phyloP scores from a whole-genome alignment of 2,113 vertebrate genomes.

The Bucco capensis region DNA sequence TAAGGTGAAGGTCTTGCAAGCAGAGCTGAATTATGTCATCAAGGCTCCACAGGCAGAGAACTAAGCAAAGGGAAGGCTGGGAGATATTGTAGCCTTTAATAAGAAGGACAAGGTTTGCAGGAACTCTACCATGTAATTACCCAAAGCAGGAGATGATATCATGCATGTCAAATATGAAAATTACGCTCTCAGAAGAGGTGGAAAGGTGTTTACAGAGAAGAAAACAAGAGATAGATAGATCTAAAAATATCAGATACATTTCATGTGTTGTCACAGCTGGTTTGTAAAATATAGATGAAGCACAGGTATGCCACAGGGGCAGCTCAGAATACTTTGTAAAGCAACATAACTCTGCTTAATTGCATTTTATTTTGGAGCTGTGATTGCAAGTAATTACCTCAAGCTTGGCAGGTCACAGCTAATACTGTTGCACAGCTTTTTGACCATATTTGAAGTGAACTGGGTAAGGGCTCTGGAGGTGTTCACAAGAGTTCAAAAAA shows the following conservation, averaged over 20 bases:
- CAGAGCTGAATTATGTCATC: constrained; percentile 68
- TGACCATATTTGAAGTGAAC: background rate
- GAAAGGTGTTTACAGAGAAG: background rate
- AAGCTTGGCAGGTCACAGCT: background rate
- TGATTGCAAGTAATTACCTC: background rate
- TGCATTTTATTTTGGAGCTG: background rate
- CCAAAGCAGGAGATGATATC: constrained; percentile 33
- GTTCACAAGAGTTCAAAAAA: background rate
- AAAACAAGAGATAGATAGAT: background rate
- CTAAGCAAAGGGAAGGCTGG: constrained; percentile 33
- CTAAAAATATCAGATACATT: constrained; percentile 18
- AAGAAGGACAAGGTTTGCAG: constrained; percentile 41
- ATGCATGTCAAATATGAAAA: constrained; percentile 64
- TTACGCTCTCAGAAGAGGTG: constrained; percentile 28
- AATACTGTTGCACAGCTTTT: background rate
- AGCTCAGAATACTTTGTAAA: background rate
- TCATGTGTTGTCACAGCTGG: background rate
- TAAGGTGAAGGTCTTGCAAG: constrained; percentile 67
- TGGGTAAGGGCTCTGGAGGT: background rate
- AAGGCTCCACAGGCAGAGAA: constrained; percentile 61
- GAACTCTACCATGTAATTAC: constrained; percentile 53
- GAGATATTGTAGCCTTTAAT: constrained; percentile 61
- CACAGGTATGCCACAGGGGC: background rate
- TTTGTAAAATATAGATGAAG: background rate
- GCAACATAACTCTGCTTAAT: background rate